Evolutionary conservation across 2,113 vertebrate species (phyloP).

Genomic region (Nycticebus coucang): DNA sequence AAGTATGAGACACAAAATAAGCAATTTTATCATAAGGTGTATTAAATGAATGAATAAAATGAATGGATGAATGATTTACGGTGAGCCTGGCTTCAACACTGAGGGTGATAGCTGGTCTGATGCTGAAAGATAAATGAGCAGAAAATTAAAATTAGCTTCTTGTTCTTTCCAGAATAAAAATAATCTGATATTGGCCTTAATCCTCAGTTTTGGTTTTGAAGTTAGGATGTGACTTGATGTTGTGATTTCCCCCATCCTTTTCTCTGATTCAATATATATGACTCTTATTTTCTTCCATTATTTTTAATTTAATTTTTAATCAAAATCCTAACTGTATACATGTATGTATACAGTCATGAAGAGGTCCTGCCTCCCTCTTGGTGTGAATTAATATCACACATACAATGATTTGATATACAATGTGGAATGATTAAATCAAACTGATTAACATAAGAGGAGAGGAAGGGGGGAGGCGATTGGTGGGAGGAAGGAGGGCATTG

Average conservation of each 20-base stretch:
- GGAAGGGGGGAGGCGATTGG: no score
- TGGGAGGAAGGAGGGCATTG: no score
- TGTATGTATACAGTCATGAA: no score
- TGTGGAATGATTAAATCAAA: no score
- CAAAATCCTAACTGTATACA: no score
- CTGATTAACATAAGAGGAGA: no score
- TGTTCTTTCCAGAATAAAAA: not conserved
- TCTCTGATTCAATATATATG: not conserved
- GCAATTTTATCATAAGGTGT: not conserved
- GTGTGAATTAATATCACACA: not conserved
- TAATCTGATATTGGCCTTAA: not conserved
- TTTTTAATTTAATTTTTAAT: no score
- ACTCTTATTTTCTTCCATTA: not conserved
- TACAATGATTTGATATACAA: no score
- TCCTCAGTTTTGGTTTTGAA: not conserved
- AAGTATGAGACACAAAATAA: not conserved
- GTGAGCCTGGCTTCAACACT: not conserved
- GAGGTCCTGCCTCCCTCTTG: not conserved
- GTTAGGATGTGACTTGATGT: not conserved
- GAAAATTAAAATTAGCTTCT: not conserved
- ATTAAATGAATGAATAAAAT: not conserved
- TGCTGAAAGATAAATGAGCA: not conserved
- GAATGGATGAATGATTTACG: not conserved
- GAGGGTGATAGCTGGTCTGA: not conserved
- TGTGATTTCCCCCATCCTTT: not conserved